These are phyloP conservation scores for Papilio machaon DNA, from an alignment of 1,140 invertebrate species.

Conservation along the genomic window DNA sequence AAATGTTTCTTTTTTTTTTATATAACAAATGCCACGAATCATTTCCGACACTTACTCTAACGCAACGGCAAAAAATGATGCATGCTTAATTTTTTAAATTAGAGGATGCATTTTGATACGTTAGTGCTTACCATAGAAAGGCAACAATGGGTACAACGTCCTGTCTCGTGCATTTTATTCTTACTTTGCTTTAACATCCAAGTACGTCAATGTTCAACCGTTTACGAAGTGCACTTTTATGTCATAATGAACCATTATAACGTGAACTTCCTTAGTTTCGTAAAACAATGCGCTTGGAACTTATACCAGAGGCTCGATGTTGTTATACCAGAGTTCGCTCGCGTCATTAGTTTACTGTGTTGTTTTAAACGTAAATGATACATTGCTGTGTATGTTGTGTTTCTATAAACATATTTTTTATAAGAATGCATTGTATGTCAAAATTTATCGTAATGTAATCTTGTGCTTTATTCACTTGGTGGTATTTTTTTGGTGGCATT, in stretches of 20 bases:
- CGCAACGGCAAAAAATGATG: background rate
- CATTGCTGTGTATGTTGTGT: constrained; percentile 3
- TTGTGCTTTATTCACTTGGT: background rate
- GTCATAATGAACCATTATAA: constrained; percentile 19
- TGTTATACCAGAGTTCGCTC: background rate
- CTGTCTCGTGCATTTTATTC: constrained; percentile 7
- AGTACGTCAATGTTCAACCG: background rate
- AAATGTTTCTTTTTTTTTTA: constrained; percentile 30
- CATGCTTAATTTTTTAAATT: background rate
- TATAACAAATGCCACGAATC: background rate
- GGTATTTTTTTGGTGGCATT: background rate
- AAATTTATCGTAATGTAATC: background rate
- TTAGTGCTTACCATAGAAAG: constrained; percentile 8
- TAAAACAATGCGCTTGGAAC: background rate
- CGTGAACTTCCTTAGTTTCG: constrained; percentile 26
- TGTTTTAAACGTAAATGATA: background rate
- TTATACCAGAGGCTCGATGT: background rate
- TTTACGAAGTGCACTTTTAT: constrained; percentile 34
- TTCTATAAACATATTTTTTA: background rate
- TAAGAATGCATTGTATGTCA: background rate
- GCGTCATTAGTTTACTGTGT: background rate
- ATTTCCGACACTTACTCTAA: background rate
- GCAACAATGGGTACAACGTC: constrained; percentile 17
- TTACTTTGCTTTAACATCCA: constrained; percentile 10
- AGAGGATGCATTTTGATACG: background rate